Percentiles rank a stretch among this genome's conserved stretches.
These are phyloP conservation scores for Poicephalus gulielmi DNA, from an alignment of 2,113 vertebrate species.

Conservation along the genomic window DNA sequence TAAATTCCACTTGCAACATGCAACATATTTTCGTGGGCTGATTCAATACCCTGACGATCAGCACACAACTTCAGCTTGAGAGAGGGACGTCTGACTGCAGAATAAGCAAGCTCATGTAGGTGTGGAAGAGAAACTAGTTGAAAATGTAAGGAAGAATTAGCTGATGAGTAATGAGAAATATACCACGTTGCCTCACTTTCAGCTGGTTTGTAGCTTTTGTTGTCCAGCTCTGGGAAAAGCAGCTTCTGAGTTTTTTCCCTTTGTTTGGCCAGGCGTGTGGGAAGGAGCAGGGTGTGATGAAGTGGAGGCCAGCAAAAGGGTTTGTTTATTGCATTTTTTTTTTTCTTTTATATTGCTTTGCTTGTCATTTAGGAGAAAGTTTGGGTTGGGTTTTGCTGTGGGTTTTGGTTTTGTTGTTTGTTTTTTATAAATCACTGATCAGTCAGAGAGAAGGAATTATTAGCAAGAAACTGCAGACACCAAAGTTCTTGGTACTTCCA, in stretches of 20 bases:
- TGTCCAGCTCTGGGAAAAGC: not conserved
- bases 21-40: conserved; percentile 66
- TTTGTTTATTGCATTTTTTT: conserved; percentile 39
- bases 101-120: not conserved
- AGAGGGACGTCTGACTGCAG: not conserved
- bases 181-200: not conserved
- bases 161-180: conserved; percentile 28
- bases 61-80: not conserved
- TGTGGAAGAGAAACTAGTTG: conserved; percentile 1
- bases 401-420: not conserved
- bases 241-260: not conserved
- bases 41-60: not conserved
- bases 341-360: not conserved
- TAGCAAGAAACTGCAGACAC: conserved; percentile 24
- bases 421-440: conserved; percentile 1
- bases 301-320: conserved; percentile 50
- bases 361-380: conserved; percentile 57
- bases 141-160: not conserved
- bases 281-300: conserved; percentile 67
- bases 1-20: conserved; percentile 63
- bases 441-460: conserved; percentile 47
- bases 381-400: not conserved
- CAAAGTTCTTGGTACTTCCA: not conserved
- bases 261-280: conserved; percentile 57
- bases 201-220: not conserved